Evolutionary conservation across 2,888 invertebrate genomes (phyloP).

Genomic region (Napeogenes inachia): DNA sequence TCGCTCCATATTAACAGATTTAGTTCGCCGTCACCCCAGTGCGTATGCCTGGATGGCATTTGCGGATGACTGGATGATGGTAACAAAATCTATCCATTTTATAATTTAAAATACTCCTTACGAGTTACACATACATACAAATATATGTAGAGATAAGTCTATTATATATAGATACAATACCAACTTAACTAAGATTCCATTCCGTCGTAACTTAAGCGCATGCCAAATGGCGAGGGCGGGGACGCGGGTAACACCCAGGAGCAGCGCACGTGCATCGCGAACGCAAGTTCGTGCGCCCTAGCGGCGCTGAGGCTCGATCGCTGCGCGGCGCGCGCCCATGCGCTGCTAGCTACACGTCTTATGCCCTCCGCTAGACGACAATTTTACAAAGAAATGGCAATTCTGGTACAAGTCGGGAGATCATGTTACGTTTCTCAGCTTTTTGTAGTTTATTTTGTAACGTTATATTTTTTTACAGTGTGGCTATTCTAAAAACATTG

Average conservation of each 20-base stretch:
- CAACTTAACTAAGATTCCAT: no score
- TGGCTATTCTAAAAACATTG: slow-evolving; percentile 39
- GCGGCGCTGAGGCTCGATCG: slow-evolving; percentile 61
- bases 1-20: slow-evolving; percentile 47
- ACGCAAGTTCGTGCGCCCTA: slow-evolving; percentile 51
- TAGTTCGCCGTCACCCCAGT: slow-evolving; percentile 56
- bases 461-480: slow-evolving; percentile 42
- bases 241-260: slow-evolving; percentile 40
- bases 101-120: background rate
- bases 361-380: slow-evolving; percentile 48
- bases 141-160: no score
- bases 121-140: background rate
- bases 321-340: slow-evolving; percentile 57
- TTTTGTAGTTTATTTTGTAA: no score
- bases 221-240: slow-evolving; percentile 37
- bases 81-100: slow-evolving; percentile 28
- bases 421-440: background rate
- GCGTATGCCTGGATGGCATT: slow-evolving; percentile 65
- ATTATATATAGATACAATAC: no score
- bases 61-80: slow-evolving; percentile 49
- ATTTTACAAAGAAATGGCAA: slow-evolving; percentile 57
- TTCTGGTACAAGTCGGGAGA: slow-evolving; percentile 35
- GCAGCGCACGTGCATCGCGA: slow-evolving; percentile 35
- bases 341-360: slow-evolving; percentile 46
- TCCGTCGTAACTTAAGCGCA: slow-evolving; percentile 31